Evolutionary conservation across 2,113 vertebrate species (phyloP).

Genomic region (Hoplias malabaricus): DNA sequence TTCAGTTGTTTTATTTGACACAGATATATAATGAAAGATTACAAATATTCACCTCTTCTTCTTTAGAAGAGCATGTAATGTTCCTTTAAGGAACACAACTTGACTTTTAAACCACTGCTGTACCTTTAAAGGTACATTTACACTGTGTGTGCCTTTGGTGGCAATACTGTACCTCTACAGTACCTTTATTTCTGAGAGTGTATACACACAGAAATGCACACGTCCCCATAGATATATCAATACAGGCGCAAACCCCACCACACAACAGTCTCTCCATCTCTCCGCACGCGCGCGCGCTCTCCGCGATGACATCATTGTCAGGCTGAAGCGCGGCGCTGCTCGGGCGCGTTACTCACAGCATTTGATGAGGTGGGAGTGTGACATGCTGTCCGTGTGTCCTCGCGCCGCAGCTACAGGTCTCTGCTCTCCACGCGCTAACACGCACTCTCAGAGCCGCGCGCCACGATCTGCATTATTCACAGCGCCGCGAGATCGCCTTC

Average conservation of each 20-base stretch:
- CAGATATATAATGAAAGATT: no score
- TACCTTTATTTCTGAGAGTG: no score
- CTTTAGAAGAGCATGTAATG: no score
- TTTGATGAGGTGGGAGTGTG: conserved; percentile 89
- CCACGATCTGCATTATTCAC: conserved; percentile 74
- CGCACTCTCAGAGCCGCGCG: conserved; percentile 52
- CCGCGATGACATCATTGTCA: conserved; percentile 47
- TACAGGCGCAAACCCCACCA: neutral
- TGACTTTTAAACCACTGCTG: no score
- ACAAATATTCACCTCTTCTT: no score
- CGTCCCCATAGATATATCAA: neutral
- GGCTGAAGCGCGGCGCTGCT: neutral
- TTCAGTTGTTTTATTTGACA: no score
- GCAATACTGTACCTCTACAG: no score
- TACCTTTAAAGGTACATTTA: no score
- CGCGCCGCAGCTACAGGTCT: conserved; percentile 63
- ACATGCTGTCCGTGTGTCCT: conserved; percentile 78
- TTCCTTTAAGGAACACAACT: no score
- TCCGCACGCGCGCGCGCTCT: neutral
- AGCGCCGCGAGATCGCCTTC: conserved; percentile 41
- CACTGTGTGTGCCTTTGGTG: no score
- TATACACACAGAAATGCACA: neutral
- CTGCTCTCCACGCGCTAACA: conserved; percentile 60
- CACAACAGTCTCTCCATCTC: conserved; percentile 18
- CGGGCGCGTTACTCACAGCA: conserved; percentile 82